These are phyloP conservation scores for Alexandromys fortis DNA, from an alignment of 2,113 vertebrate genomes.

Conservation along the genomic window DNA sequence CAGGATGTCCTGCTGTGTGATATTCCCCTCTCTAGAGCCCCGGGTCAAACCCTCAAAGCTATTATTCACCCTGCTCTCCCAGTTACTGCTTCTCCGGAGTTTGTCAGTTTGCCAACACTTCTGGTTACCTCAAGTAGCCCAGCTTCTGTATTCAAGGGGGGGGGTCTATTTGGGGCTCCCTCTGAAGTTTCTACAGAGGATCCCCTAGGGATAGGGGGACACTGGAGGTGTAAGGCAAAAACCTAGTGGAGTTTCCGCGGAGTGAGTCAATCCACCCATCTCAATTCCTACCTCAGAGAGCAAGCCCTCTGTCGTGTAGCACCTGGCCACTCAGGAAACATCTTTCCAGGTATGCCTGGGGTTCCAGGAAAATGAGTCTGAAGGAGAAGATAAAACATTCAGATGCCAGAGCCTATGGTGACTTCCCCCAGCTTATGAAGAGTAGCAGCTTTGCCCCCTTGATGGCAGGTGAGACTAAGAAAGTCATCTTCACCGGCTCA, in stretches of 20 bases:
- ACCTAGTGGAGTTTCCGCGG: not conserved
- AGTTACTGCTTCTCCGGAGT: rapidly evolving
- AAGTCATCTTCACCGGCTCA: not conserved
- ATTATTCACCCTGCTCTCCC: rapidly evolving
- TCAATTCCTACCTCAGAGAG: not conserved
- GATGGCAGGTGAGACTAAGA: not conserved
- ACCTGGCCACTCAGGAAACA: not conserved
- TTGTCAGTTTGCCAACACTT: not conserved
- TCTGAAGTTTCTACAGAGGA: not conserved
- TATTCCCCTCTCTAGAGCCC: not conserved
- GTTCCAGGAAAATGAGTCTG: not conserved
- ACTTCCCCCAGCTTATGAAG: not conserved
- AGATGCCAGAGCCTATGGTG: no score
- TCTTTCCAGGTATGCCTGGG: no score
- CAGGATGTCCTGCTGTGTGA: rapidly evolving
- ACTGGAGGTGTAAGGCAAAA: not conserved
- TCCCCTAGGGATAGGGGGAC: not conserved
- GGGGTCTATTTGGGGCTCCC: not conserved
- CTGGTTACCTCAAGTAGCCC: not conserved
- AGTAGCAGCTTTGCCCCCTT: not conserved
- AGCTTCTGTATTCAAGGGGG: no score
- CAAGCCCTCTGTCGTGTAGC: not conserved
- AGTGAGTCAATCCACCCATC: not conserved
- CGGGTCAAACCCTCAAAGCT: not conserved
- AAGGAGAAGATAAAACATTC: not conserved